Percentiles rank a stretch among this genome's conserved stretches.
phyloP scores from a whole-genome alignment of 2,113 vertebrate genomes.

The Hydropotes inermis region DNA sequence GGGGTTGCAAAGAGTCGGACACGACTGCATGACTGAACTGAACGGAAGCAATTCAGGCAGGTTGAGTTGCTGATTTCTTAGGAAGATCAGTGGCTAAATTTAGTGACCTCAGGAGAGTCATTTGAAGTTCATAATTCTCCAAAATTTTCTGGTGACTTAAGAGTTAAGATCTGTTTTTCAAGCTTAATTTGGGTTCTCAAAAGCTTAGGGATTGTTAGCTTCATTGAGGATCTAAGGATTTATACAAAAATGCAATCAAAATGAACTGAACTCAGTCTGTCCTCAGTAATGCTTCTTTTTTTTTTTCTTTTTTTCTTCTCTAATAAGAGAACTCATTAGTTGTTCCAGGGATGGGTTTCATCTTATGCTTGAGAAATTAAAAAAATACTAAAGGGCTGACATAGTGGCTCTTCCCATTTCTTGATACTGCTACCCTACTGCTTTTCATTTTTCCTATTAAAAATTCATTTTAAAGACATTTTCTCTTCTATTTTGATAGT shows the following conservation, averaged over 20 bases:
- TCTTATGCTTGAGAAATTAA: background rate
- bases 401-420: background rate
- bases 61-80: background rate
- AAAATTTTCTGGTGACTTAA: background rate
- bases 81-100: constrained; percentile 5
- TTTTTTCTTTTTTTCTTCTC: background rate
- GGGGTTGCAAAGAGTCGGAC: background rate
- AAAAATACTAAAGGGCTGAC: background rate
- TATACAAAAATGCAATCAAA: background rate
- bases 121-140: constrained; percentile 4
- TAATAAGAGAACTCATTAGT: background rate
- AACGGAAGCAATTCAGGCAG: background rate
- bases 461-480: background rate
- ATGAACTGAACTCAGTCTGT: background rate
- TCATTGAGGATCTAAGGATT: background rate
- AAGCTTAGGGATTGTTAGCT: background rate
- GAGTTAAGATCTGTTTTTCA: background rate
- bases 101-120: background rate
- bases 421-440: background rate
- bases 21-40: background rate
- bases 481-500: constrained; percentile 32
- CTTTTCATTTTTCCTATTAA: background rate
- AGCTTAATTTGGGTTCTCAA: background rate
- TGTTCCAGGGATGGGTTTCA: background rate
- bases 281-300: background rate